Base-by-base conservation (phyloP, 2,888 invertebrate genomes). In the Cotesia congregata region DNA sequence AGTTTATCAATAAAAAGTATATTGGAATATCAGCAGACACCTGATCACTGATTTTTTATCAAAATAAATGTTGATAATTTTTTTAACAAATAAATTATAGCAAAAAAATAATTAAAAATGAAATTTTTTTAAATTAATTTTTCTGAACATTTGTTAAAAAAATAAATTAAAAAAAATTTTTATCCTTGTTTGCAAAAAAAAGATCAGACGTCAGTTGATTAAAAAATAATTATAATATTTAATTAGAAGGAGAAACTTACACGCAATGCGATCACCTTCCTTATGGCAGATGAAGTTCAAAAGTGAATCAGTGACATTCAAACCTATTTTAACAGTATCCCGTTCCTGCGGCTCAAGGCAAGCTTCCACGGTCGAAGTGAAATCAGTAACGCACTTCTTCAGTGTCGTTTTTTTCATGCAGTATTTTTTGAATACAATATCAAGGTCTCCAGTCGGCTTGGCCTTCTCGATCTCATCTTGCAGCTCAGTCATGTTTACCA, bases 191-290 rank as follows among this genome's bases (percentile, higher is more conserved):
- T 30, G 30, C 30, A 30, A 30, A 30, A 30, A 30, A 30, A 30
- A 3, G 30, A 30, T 30, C 30, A 30, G 30, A 30, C 3, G 30
- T 30, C 30, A 39, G 50, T 39, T n/a, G 72, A 7, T 0, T 30
- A 64, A 65, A 73, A 17, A 67, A 17, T 60, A 60, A n/a, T 62
- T 41, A 9, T 1, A 61, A 50, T 79, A 30, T 30, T 30, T 30
- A 30, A 30, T 30, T 30, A 30, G 3, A 30, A 30, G 30, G 30
- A 30, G 30, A 3, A 30, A 92, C 94, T 91, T 88, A 95, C 95
- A 90, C 0, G 96, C 95, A 83, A 96, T 94, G 82, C 95, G 93
- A 86, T 96, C 95, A 6, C 96, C 96, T 82, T 95, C 95, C 83
- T 95, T 95, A 84, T 91, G 93, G 86, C 96, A 96, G 38, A 94